Evolutionary conservation across 2,888 invertebrate genomes (phyloP), one percentile per base, ranked within the genome.

Genomic region (Tinea pellionella): DNA sequence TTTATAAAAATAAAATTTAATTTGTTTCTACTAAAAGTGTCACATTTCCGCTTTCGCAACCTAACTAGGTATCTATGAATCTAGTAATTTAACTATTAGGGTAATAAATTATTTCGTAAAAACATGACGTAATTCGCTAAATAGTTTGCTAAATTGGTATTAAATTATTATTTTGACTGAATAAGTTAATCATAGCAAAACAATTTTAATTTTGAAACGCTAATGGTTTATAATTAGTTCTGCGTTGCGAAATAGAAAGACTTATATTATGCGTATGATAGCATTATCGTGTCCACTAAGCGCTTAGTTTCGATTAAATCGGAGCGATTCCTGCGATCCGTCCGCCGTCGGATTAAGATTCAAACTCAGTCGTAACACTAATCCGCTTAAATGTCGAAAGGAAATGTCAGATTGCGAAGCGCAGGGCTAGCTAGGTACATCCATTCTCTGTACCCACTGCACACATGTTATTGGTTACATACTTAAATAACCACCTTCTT

Each of bases 361-460:
- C 77, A 69, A 79, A 78, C 81, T 77, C 73, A 75, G 78, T 75
- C 77, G 80, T 78, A 85, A 79, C 81, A 80, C 80, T 86, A 85
- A 87, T 86, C 87, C 86, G 80, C 82, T 87, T 82, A 80, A 83
- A 87, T 82, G 86, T 85, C 87, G 80, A 83, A 80, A 86, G 88
- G 87, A 88, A 87, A 88, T 80, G 88, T 88, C 88, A 80, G 88
- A 86, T 88, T 83, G 86, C 80, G 82, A 82, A 75, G 77, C 78
- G 76, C 79, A 81, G 81, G 77, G 80, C 77, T 70, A 71, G 80
- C 77, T 70, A 71, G 66, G 73, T 74, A 70, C 72, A 69, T 24
- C n/a, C 24, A 51, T 13, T 19, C 57, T 13, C n/a, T 9, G 47
- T 47, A 47, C 47, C 15, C 13, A 47, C 47, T 47, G 47, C 47